phyloP scores from a whole-genome alignment of 1,140 invertebrate genomes.

The Drosophila bifasciata region DNA sequence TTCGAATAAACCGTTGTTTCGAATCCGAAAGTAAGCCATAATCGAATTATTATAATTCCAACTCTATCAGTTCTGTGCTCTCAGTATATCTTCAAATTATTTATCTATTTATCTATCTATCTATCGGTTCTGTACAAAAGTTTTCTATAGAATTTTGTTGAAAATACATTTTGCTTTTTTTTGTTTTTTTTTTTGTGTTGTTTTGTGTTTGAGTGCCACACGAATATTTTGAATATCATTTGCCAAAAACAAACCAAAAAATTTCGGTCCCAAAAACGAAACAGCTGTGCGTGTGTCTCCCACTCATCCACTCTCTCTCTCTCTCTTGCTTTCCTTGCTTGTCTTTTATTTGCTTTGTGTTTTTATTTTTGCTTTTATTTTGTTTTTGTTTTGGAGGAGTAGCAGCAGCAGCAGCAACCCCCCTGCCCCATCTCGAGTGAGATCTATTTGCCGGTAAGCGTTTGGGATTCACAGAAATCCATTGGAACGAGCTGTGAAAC shows the following conservation, averaged over 20 bases:
- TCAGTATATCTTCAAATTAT: background rate
- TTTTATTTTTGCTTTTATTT: constrained; percentile 12
- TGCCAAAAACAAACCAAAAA: constrained; percentile 20
- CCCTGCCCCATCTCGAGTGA: no score
- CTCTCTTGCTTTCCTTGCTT: constrained; percentile 15
- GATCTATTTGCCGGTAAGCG: constrained; percentile 46
- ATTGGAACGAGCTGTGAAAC: constrained; percentile 18
- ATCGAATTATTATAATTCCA: no score
- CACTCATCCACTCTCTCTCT: background rate
- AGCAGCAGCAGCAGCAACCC: no score
- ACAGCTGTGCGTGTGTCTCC: constrained; percentile 48
- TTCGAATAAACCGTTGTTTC: no score
- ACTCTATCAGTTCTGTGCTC: no score
- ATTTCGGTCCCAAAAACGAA: constrained; percentile 14
- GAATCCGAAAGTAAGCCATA: constrained; percentile 11
- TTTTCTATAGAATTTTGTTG: constrained; percentile 18
- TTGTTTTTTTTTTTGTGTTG: constrained; percentile 11
- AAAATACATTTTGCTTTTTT: constrained; percentile 7
- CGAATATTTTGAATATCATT: constrained; percentile 40
- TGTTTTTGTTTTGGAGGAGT: constrained; percentile 17
- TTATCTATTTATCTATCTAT: background rate
- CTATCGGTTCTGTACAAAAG: constrained; percentile 16
- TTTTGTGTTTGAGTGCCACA: constrained; percentile 43
- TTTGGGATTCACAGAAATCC: constrained; percentile 1
- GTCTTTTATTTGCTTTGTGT: constrained; percentile 17